Conservation (phyloP, 2,888 invertebrate genomes). For the Odontothrips loti region DNA sequence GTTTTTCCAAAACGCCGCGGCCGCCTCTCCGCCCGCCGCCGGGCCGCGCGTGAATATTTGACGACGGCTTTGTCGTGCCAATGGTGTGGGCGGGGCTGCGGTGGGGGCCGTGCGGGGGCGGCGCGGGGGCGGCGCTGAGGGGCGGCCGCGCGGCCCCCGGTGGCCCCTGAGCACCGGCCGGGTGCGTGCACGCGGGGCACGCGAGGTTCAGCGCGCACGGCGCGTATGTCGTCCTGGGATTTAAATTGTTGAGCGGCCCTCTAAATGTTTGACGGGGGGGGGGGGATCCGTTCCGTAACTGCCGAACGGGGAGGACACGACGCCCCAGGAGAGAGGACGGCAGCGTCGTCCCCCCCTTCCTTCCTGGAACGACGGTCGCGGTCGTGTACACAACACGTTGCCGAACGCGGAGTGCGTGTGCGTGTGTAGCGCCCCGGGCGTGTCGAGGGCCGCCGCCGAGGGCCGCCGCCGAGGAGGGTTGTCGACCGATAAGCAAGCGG, state of each 20-base stretch:
- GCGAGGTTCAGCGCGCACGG: not conserved
- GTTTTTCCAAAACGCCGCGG: too few relatives aligned
- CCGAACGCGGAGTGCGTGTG: too few relatives aligned
- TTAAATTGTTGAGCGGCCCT: slow-evolving; percentile 14
- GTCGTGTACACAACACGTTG: too few relatives aligned
- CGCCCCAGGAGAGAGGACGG: not conserved
- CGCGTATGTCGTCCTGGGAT: not conserved
- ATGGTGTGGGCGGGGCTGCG: not conserved
- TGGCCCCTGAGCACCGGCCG: not conserved
- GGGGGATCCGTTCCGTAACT: not conserved
- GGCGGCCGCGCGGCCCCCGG: not conserved
- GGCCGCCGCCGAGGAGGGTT: too few relatives aligned
- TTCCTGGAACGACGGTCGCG: not conserved
- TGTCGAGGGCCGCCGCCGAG: not conserved
- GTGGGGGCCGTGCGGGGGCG: too few relatives aligned
- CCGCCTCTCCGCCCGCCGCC: too few relatives aligned
- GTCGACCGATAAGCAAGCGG: too few relatives aligned
- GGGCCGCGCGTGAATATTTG: not conserved
- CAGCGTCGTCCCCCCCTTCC: not conserved
- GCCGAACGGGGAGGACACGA: not conserved
- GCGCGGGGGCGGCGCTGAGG: not conserved
- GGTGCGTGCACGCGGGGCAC: not conserved
- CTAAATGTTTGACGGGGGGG: not conserved
- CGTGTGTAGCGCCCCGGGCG: not conserved
- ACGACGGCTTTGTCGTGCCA: not conserved